Conservation (phyloP, 2,797 vertebrate genomes). For the Rallus crepitans region DNA sequence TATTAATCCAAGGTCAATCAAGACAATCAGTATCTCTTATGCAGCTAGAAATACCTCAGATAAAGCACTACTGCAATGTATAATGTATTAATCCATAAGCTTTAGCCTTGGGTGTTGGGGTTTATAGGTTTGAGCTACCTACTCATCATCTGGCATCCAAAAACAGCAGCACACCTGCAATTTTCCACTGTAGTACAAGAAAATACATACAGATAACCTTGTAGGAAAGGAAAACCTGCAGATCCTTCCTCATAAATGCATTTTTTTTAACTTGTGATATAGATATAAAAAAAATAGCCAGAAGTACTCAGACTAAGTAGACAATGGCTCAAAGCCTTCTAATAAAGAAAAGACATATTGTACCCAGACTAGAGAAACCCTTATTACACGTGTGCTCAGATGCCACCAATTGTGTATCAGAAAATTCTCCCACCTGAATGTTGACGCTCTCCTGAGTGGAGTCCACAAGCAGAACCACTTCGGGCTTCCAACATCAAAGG, state of each 20-base stretch:
- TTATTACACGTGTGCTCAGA: neutral
- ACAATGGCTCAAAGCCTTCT: neutral
- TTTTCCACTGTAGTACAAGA: neutral
- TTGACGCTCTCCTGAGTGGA: neutral
- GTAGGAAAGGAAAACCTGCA: neutral
- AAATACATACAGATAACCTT: neutral
- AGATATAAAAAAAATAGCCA: neutral
- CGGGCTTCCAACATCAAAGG: neutral
- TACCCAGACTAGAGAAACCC: neutral
- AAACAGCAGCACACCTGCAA: neutral
- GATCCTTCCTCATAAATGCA: neutral
- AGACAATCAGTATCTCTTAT: neutral
- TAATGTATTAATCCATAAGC: neutral
- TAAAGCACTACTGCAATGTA: neutral
- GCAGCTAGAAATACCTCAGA: neutral
- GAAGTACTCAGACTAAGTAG: neutral
- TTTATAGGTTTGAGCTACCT: neutral
- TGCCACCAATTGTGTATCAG: neutral
- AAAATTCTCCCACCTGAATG: neutral
- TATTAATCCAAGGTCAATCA: neutral
- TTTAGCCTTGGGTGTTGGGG: neutral
- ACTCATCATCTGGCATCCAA: neutral
- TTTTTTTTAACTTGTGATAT: neutral
- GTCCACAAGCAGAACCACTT: accelerated
- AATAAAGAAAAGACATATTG: neutral